These are phyloP conservation scores for Speoplatyrhinus poulsoni DNA, from an alignment of 2,113 vertebrate species.

Conservation along the genomic window DNA sequence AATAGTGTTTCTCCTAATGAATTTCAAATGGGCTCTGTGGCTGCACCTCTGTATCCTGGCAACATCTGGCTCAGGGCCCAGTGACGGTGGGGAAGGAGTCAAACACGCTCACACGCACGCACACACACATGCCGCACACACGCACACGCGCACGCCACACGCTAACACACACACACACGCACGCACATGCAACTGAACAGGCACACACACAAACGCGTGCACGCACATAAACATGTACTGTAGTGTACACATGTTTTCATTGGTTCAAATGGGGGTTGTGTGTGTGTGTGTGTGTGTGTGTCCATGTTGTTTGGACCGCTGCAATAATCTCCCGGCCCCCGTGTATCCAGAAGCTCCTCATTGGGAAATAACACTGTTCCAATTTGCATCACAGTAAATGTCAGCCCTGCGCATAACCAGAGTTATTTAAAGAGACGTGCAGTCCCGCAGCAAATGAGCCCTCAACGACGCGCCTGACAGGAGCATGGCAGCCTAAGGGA, in stretches of 20 bases:
- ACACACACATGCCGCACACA: background rate
- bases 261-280: constrained; percentile 1
- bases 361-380: constrained; percentile 15
- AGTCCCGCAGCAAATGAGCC: constrained; percentile 5
- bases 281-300: background rate
- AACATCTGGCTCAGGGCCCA: constrained; percentile 64
- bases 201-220: constrained; percentile 1
- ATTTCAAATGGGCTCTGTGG: constrained; percentile 69
- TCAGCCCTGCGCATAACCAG: constrained; percentile 2
- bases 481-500: constrained; percentile 3
- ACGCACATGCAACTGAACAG: background rate
- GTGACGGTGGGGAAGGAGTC: constrained; percentile 57
- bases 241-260: no score
- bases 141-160: background rate
- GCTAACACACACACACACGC: background rate
- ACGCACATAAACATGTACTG: background rate
- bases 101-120: background rate
- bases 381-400: constrained; percentile 34
- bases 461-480: constrained; percentile 17
- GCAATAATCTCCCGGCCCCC: background rate
- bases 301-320: constrained; percentile 31
- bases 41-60: constrained; percentile 49
- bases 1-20: constrained; percentile 63
- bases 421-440: constrained; percentile 28
- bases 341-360: background rate